Percentiles rank a stretch among this genome's conserved stretches.
Evolutionary conservation across 2,888 invertebrate genomes (phyloP).

Genomic region (Abscondita cerata): DNA sequence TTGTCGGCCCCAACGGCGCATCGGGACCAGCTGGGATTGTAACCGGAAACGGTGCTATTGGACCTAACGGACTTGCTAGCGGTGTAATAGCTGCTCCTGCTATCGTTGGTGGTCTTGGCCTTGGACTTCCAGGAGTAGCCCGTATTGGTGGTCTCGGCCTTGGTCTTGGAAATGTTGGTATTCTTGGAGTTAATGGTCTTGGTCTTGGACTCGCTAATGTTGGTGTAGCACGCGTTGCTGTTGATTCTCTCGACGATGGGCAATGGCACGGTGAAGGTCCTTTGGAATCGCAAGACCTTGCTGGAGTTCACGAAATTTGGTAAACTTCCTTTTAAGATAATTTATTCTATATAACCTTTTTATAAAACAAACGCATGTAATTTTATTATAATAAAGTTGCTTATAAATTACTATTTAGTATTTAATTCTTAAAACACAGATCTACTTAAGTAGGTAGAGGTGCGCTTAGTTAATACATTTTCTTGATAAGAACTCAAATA

Average conservation of each 20-base stretch:
- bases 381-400: no score
- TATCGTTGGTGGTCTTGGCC: background rate
- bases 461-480: no score
- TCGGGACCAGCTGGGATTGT: slow-evolving; percentile 28
- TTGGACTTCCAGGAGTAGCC: slow-evolving; percentile 11
- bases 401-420: no score
- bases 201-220: slow-evolving; percentile 6
- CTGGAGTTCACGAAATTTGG: no score
- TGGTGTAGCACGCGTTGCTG: background rate
- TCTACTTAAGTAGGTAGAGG: no score
- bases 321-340: no score
- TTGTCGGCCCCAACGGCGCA: slow-evolving; percentile 18
- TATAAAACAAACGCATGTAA: no score
- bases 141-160: slow-evolving; percentile 4
- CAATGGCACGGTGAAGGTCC: slow-evolving; percentile 29
- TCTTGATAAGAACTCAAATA: no score
- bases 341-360: no score
- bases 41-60: slow-evolving; percentile 24
- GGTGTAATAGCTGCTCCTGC: slow-evolving; percentile 1
- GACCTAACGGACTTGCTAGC: slow-evolving; percentile 25
- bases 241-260: slow-evolving; percentile 17
- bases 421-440: no score
- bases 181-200: no score
- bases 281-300: slow-evolving; percentile 18
- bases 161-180: background rate